Percentiles rank a stretch among this genome's conserved stretches.
Conservation (phyloP, 2,797 vertebrate genomes). For the Hirundo rustica region DNA sequence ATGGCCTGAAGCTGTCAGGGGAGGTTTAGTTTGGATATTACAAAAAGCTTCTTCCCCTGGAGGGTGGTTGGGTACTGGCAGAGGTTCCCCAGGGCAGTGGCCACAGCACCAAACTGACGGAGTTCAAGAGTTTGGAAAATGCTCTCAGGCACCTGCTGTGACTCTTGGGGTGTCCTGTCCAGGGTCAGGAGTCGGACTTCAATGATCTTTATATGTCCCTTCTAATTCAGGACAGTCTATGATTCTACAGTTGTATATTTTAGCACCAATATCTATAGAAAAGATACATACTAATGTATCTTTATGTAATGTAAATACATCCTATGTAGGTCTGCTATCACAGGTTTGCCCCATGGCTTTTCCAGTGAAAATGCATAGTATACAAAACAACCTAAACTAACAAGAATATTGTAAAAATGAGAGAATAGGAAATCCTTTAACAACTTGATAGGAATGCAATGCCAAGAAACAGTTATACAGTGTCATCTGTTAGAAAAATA, state of each 20-base stretch:
- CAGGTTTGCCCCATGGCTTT: background rate
- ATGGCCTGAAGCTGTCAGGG: background rate
- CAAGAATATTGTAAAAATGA: background rate
- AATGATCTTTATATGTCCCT: fast-evolving
- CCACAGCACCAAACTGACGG: background rate
- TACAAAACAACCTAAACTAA: background rate
- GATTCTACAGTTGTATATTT: background rate
- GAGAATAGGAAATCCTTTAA: background rate
- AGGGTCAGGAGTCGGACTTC: background rate
- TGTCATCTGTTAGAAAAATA: background rate
- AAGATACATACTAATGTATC: background rate
- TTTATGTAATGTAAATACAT: background rate
- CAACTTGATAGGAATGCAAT: background rate
- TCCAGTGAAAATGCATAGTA: background rate
- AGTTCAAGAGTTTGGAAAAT: background rate
- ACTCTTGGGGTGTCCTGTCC: background rate
- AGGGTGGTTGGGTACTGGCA: background rate
- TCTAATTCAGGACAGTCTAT: background rate
- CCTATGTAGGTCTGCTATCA: background rate
- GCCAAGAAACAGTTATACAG: background rate
- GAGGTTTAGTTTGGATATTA: background rate
- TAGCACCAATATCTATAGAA: background rate
- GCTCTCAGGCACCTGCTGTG: background rate
- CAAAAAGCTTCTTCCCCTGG: fast-evolving
- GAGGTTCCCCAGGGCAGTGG: background rate